Percentiles rank a stretch among this genome's conserved stretches.
These are phyloP conservation scores for Triplophysa bombifrons DNA, from an alignment of 2,797 vertebrate genomes.

Conservation along the genomic window DNA sequence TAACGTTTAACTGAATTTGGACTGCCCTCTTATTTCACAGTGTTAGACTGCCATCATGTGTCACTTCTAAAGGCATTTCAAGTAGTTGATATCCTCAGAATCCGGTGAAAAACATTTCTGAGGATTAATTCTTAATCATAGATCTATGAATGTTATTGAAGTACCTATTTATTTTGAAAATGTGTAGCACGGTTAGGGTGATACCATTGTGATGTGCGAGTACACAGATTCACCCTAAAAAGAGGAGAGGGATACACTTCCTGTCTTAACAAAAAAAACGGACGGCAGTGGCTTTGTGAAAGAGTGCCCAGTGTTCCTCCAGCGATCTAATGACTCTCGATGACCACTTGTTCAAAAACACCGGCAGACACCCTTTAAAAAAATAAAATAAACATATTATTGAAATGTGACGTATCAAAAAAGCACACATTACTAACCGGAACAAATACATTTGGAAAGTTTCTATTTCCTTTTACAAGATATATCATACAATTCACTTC, in stretches of 20 bases:
- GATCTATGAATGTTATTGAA: conserved; percentile 25
- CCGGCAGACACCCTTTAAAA: conserved; percentile 86
- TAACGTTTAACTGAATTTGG: conserved; percentile 9
- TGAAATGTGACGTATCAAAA: too few relatives aligned
- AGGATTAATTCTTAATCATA: conserved; percentile 36
- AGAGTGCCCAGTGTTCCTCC: background rate
- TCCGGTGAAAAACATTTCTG: conserved; percentile 43
- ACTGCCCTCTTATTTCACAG: conserved; percentile 57
- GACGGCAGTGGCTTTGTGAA: background rate
- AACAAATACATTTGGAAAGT: too few relatives aligned
- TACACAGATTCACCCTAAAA: conserved; percentile 12
- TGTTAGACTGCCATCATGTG: conserved; percentile 58
- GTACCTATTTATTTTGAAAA: conserved; percentile 42
- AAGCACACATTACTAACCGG: too few relatives aligned
- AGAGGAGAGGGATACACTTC: conserved; percentile 6
- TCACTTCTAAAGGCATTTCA: conserved; percentile 52
- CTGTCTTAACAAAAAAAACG: conserved; percentile 11
- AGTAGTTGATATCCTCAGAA: conserved; percentile 55
- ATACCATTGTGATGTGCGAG: conserved; percentile 16
- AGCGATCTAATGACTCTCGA: conserved; percentile 85
- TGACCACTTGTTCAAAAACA: conserved; percentile 92
- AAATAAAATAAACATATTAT: background rate
- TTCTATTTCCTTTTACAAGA: too few relatives aligned
- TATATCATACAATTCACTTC: too few relatives aligned
- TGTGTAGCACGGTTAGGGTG: conserved; percentile 34